Conservation (phyloP, 2,888 invertebrate species). For the Druceiella hillmani region DNA sequence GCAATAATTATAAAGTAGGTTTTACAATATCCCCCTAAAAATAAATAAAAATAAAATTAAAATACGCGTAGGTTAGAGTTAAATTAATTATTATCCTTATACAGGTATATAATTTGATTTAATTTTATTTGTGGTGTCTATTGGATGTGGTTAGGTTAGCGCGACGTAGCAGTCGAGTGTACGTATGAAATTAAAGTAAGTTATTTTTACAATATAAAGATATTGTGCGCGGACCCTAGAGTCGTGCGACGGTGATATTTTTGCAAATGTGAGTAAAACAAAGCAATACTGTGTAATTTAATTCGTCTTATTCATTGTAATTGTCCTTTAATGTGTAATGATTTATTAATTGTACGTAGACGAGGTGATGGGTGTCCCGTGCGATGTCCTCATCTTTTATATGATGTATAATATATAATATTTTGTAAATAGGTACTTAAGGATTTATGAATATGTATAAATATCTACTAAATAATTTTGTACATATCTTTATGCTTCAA, state of each 20-base stretch:
- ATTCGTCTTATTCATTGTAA: constrained; percentile 54
- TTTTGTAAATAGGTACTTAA: constrained; percentile 56
- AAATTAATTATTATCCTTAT: constrained; percentile 14
- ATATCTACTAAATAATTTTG: constrained; percentile 36
- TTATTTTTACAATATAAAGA: constrained; percentile 25
- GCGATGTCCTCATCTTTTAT: constrained; percentile 49
- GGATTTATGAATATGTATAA: constrained; percentile 44
- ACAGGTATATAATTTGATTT: constrained; percentile 50
- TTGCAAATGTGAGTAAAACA: constrained; percentile 65
- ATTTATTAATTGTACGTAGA: constrained; percentile 52
- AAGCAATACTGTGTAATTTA: constrained; percentile 74
- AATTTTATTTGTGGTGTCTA: constrained; percentile 53
- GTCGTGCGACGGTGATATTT: constrained; percentile 55
- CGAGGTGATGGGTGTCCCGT: constrained; percentile 50
- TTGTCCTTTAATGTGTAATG: constrained; percentile 45
- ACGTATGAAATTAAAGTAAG: constrained; percentile 35
- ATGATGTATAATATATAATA: constrained; percentile 49
- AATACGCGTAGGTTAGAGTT: constrained; percentile 42
- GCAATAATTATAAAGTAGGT: constrained; percentile 45
- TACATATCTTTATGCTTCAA: constrained; percentile 54
- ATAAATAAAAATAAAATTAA: constrained; percentile 32
- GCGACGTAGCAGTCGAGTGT: no score
- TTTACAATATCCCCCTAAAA: constrained; percentile 33
- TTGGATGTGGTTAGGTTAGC: constrained; percentile 48
- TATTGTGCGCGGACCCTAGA: constrained; percentile 27